phyloP scores from a whole-genome alignment of 2,113 vertebrate species.

The Aegithalos caudatus region DNA sequence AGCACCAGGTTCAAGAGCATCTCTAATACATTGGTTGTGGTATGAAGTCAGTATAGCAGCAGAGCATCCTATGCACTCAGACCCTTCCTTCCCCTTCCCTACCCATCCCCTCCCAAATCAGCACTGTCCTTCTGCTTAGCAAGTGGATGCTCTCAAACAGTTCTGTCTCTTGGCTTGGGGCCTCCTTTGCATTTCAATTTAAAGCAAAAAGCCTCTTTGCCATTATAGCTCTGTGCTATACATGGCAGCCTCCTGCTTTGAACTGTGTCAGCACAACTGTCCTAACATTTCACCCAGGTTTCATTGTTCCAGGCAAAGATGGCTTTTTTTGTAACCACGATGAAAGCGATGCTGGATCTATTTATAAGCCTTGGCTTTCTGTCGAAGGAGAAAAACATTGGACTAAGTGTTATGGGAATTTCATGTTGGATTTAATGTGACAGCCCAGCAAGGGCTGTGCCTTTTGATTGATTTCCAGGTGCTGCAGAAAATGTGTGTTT shows the following conservation, averaged over 20 bases:
- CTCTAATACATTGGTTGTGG: conserved; percentile 66
- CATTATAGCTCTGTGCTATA: conserved; percentile 58
- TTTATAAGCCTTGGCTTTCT: conserved; percentile 33
- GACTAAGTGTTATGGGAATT: background rate
- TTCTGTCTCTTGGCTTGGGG: conserved; percentile 65
- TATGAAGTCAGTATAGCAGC: conserved; percentile 69
- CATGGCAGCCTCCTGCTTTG: conserved; percentile 59
- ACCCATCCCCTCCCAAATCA: conserved; percentile 21
- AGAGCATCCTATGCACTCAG: conserved; percentile 63
- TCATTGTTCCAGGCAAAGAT: conserved; percentile 59
- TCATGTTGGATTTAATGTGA: background rate
- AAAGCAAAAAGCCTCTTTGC: conserved; percentile 62
- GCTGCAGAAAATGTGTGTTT: conserved; percentile 21
- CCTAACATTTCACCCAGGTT: conserved; percentile 57
- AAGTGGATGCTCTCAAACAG: conserved; percentile 63
- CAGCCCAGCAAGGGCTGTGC: background rate
- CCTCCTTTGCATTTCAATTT: conserved; percentile 64
- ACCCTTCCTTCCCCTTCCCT: conserved; percentile 6
- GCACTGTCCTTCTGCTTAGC: conserved; percentile 61
- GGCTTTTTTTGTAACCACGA: conserved; percentile 41
- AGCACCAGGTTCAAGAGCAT: conserved; percentile 68
- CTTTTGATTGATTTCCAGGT: conserved; percentile 27
- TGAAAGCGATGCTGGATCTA: conserved; percentile 31
- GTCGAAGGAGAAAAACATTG: background rate
- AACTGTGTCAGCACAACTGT: conserved; percentile 57